Percentiles rank a stretch among this genome's conserved stretches.
phyloP scores from a whole-genome alignment of 2,113 vertebrate species.

The Tilapia sparmanii region DNA sequence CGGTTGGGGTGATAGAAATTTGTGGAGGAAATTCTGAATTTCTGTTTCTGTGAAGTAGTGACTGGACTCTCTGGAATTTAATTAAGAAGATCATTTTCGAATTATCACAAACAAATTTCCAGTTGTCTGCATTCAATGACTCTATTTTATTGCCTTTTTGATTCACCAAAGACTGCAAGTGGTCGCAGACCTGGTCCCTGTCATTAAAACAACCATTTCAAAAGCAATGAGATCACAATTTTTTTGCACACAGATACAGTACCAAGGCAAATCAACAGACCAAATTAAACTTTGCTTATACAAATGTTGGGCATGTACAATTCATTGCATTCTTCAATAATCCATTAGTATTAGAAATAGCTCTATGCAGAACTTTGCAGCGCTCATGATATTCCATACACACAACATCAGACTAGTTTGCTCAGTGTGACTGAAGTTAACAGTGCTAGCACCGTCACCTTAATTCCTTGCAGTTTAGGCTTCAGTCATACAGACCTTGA shows the following conservation, averaged over 20 bases:
- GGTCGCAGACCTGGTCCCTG: not conserved
- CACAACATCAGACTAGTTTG: not conserved
- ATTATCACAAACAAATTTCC: not conserved
- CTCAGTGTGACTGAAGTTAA: not conserved
- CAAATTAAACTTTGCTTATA: not conserved
- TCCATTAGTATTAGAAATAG: not conserved
- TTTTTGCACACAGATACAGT: not conserved
- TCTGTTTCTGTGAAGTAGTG: not conserved
- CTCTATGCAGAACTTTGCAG: not conserved
- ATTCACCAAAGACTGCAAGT: not conserved
- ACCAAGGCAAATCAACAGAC: not conserved
- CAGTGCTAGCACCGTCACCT: not conserved
- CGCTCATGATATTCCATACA: not conserved
- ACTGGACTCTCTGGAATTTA: not conserved
- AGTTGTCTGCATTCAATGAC: not conserved
- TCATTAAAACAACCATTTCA: not conserved
- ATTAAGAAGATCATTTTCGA: rapidly evolving
- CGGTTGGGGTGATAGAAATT: too few relatives aligned
- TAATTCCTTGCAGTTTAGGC: not conserved
- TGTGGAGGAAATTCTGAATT: not conserved
- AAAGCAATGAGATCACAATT: not conserved
- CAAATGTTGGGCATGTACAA: not conserved
- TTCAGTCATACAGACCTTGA: not conserved
- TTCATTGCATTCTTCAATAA: not conserved
- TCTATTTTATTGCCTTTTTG: not conserved